Evolutionary conservation across 2,797 vertebrate species (phyloP), one percentile per base, ranked within the genome.

Genomic region (Eidolon dupreanum): DNA sequence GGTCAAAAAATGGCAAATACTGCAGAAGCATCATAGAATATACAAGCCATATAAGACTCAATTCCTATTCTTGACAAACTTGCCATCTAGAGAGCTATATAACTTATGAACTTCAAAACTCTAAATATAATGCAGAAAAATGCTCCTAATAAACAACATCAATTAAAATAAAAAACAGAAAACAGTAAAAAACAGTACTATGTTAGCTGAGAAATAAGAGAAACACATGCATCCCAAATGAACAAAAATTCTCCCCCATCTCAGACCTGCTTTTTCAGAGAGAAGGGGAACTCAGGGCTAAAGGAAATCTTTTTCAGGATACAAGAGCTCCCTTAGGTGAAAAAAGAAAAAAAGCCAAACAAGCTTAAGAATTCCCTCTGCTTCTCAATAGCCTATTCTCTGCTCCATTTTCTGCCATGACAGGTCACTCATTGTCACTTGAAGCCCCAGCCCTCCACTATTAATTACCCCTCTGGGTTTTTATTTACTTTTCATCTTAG

Each of bases 401-500:
- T 73, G 43, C 2, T 26, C 17, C 0, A 20, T 95, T 97, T 94
- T 86, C 31, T 94, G 53, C 19, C 41, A 20, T 2, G 61, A n/a
- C 51, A 82, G n/a, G 17, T 91, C 90, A 88, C 55, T 78, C 41
- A 19, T 90, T 28, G 6, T 51, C 78, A 86, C 33, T 65, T 53
- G 31, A 71, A 95, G 19, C 6, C 59, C 43, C 22, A 86, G 20
- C 24, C 33, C 46, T 46, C 33, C 41, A 53, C 31, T 10, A 33
- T 71, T 89, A 95, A 95, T 46, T 43, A 33, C 16, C 49, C 81
- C 13, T 82, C 5, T 57, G n/a, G 11, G 55, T 78, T 83, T 94
- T 83, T 75, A 83, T 96, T 96, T 88, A 95, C 46, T 74, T 79
- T 96, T 92, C 33, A 74, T 59, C 49, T 82, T 61, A 78, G 38